Base-by-base conservation (phyloP, 2,797 vertebrate genomes). In the Notoglanidium macrostoma region DNA sequence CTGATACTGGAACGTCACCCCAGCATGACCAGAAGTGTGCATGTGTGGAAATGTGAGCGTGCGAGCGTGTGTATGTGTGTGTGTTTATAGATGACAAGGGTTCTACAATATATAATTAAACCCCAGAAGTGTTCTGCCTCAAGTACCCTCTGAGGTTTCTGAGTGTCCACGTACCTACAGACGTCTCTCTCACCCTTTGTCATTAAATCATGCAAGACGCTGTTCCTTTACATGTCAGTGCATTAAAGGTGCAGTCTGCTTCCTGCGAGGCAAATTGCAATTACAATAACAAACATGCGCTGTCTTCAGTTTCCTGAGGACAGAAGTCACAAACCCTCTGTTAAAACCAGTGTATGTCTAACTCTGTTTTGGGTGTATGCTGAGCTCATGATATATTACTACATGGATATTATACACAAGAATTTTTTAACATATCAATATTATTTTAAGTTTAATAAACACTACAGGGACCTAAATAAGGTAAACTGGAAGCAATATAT, bases 171-270 rank as follows among this genome's bases (percentile, higher is more conserved):
- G 11, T 51, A 26, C 46, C 44, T 55, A 7, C n/a, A 55, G 17
- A 1, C n/a, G 32, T 55, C n/a, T 77, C 14, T 54, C 49, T 32
- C n/a, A 19, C 26, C 15, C 15, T 55, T 10, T 76, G 73, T 54
- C 73, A 51, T 76, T 76, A 51, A 76, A 76, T 51, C 74, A 77
- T 77, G n/a, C 46, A 51, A 77, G 73, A 49, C 49, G 17, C 29
- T 14, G 12, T 54, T 77, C 7, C 26, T 55, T 77, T 32, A 77
- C n/a, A 55, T 32, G 7, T 49, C 44, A 40, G 70, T n/a, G 26
- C 26, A 49, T 49, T 74, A 74, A 44, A 46, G 68, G 17, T 72
- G 35, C 19, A 9, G 19, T 44, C 68, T n/a, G 12, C 1, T 49
- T 49, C 44, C 72, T 49, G 44, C 1, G 14, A 15, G 2, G 5